Evolutionary conservation across 2,113 vertebrate genomes (phyloP), one percentile per base, ranked within the genome.

Genomic region (Motacilla alba): DNA sequence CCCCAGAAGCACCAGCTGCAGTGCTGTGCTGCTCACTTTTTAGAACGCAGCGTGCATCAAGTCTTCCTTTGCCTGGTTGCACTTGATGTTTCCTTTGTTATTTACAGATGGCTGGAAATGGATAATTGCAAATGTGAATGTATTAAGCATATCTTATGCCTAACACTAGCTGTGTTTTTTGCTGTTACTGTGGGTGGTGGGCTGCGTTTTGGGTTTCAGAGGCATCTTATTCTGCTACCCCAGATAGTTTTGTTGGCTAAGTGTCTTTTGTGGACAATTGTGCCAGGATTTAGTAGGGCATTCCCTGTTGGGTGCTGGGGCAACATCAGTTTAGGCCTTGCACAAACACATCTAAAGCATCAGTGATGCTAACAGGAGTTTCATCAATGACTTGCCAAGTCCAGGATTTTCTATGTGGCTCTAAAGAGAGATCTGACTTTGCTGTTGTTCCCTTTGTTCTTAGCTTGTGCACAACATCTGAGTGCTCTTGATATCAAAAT

Each of bases 21-120:
- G 17, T 18, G 53, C 24, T 10, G 18, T 70, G 55, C 62, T 81
- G 20, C n/a, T 84, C 58, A 21, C 43, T 75, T 68, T 59, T 50
- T 18, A 37, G 43, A 92, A 35, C 0, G 2, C 26, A 75, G 43
- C 0, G 0, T 37, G 16, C 23, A n/a, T 81, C 46, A 28, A 23
- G 6, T 33, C 39, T 86, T 83, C 28, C 35, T 82, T 75, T 6
- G 8, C 55, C 24, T 52, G 13, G 26, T 68, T 80, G 63, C 9
- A 5, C 24, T 59, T 86, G 52, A 75, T 27, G 39, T 31, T 83
- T 92, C 43, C 14, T 74, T 55, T 63, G 22, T 55, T 74, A 37
- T 87, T 83, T 77, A n/a, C 53, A 44, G 50, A 39, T 15, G 14
- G 26, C 41, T 83, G 39, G 20, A 83, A 74, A 73, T 8, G 3